Percentiles rank a stretch among this genome's conserved stretches.
Evolutionary conservation across 2,797 vertebrate genomes (phyloP).

Genomic region (Prionace glauca): DNA sequence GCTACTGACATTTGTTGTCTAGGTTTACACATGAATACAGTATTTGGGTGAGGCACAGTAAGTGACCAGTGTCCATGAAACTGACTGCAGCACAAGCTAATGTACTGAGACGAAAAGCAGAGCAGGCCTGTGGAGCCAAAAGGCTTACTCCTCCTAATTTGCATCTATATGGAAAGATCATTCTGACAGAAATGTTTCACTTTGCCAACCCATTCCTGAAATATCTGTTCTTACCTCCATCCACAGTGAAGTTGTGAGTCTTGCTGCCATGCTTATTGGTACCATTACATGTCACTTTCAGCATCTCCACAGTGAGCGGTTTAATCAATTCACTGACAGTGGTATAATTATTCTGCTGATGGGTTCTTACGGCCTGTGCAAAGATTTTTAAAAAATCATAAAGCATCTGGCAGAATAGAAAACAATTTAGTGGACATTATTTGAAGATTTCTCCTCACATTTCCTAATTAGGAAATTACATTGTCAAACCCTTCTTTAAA

Average conservation of each 20-base stretch:
- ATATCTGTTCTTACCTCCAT: background rate
- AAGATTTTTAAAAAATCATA: background rate
- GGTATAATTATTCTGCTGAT: background rate
- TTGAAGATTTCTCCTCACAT: background rate
- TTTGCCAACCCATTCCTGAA: background rate
- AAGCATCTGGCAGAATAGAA: background rate
- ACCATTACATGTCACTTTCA: background rate
- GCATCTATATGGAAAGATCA: background rate
- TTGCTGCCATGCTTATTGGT: background rate
- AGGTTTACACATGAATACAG: background rate
- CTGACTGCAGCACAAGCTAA: background rate
- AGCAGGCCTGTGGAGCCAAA: background rate
- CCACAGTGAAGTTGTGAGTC: background rate
- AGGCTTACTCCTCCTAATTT: too few relatives aligned
- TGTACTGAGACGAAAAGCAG: background rate
- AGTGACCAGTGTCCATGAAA: background rate
- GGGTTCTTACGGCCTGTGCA: background rate
- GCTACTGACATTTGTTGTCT: background rate
- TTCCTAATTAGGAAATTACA: background rate
- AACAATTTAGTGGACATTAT: background rate
- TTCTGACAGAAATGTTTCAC: background rate
- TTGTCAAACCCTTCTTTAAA: background rate
- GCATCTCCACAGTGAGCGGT: background rate
- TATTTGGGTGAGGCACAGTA: background rate
- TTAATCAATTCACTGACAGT: slow-evolving; percentile 11